phyloP scores from a whole-genome alignment of 2,113 vertebrate genomes.

The Halichoerus grypus region DNA sequence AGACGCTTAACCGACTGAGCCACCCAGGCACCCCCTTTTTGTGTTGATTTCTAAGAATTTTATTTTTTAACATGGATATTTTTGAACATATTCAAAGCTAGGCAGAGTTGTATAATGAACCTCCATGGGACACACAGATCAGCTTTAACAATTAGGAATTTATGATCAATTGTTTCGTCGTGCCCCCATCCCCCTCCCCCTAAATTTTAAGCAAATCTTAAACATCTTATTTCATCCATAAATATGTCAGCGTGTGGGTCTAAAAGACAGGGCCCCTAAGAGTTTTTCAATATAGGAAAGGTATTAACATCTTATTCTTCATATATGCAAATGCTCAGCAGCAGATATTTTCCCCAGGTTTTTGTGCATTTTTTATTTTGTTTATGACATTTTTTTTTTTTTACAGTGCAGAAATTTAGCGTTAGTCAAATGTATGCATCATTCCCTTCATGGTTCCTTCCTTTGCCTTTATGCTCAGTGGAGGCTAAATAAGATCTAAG shows the following conservation, averaged over 20 bases:
- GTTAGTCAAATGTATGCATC: neutral
- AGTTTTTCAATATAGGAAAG: neutral
- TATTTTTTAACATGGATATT: neutral
- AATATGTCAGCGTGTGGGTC: neutral
- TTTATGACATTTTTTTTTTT: neutral
- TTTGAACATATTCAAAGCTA: neutral
- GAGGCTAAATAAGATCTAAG: constrained; percentile 7
- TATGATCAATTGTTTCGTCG: neutral
- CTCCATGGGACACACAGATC: neutral
- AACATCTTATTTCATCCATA: neutral
- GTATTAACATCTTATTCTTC: neutral
- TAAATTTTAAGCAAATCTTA: neutral
- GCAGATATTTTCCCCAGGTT: neutral
- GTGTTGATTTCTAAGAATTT: neutral
- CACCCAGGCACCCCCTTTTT: neutral
- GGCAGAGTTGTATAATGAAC: neutral
- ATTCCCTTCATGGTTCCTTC: neutral
- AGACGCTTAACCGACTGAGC: neutral
- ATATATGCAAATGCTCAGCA: neutral
- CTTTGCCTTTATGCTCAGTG: constrained; percentile 25
- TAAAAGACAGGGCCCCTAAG: neutral
- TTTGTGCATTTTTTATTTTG: constrained; percentile 38
- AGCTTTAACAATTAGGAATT: neutral
- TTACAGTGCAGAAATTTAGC: neutral
- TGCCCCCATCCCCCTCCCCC: neutral